Conservation (phyloP, 2,888 invertebrate species). For the Cataglyphis cursor region DNA sequence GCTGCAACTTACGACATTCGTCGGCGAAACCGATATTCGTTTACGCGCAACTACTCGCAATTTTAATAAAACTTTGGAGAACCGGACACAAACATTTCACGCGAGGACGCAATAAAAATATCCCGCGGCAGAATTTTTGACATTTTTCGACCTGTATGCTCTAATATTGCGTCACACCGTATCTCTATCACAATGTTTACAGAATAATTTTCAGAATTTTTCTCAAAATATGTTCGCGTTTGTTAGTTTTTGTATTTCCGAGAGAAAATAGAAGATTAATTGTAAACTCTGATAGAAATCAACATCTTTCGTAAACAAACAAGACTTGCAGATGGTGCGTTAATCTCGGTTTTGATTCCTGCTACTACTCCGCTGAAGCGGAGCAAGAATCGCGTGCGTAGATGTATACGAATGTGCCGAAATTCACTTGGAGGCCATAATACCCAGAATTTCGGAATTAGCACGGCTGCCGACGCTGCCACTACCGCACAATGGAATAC, state of each 20-base stretch:
- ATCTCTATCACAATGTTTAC: neutral
- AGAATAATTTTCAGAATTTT: neutral
- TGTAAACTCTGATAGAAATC: neutral
- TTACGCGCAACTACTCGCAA: neutral
- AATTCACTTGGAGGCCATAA: slow-evolving; percentile 82
- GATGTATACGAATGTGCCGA: slow-evolving; percentile 78
- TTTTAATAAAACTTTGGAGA: slow-evolving; percentile 41
- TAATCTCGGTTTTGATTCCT: slow-evolving; percentile 58
- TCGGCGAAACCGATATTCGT: slow-evolving; percentile 28
- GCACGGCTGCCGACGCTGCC: slow-evolving; percentile 69
- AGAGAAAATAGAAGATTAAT: neutral
- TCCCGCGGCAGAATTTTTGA: neutral
- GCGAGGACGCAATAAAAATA: neutral
- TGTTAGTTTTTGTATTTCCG: neutral
- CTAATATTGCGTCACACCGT: neutral
- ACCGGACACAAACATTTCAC: slow-evolving; percentile 5
- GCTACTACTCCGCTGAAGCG: slow-evolving; percentile 7
- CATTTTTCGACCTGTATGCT: neutral
- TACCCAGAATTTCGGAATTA: slow-evolving; percentile 81
- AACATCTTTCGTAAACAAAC: neutral
- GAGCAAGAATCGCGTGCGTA: slow-evolving; percentile 52
- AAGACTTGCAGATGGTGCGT: neutral
- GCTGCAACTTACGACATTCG: slow-evolving; percentile 23
- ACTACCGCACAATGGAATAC: slow-evolving; percentile 81
- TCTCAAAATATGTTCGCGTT: neutral